phyloP scores from a whole-genome alignment of 2,888 invertebrate genomes.

The Thalpophila matura region DNA sequence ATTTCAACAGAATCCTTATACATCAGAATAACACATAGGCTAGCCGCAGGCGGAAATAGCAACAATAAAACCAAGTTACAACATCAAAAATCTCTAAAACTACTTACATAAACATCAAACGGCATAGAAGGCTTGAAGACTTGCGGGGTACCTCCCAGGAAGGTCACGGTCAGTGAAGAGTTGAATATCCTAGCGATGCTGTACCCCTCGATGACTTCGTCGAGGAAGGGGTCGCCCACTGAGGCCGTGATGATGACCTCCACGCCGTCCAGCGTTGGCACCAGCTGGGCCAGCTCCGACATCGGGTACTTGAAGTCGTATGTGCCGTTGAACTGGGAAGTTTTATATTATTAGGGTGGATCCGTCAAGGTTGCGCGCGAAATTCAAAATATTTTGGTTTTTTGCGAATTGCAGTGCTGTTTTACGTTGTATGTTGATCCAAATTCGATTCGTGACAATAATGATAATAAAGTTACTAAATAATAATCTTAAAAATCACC shows the following conservation, averaged over 20 bases:
- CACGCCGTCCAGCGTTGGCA: conserved; percentile 93
- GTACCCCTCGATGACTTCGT: conserved; percentile 96
- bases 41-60: too few species aligned
- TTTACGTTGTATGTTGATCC: too few species aligned
- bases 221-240: conserved; percentile 96
- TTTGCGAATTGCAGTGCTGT: too few species aligned
- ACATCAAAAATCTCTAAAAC: too few species aligned
- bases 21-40: too few species aligned
- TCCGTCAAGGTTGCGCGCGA: too few species aligned
- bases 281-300: conserved; percentile 93
- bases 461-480: too few species aligned
- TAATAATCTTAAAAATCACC: too few species aligned
- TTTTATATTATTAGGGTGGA: conserved; percentile 41
- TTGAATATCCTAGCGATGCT: conserved; percentile 96
- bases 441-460: too few species aligned
- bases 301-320: conserved; percentile 97
- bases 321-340: conserved; percentile 95
- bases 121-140: conserved; percentile 99
- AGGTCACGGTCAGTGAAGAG: conserved; percentile 95
- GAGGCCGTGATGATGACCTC: conserved; percentile 96
- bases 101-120: conserved; percentile 94
- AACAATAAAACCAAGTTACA: too few species aligned
- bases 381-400: too few species aligned
- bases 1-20: too few species aligned
- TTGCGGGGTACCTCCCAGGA: conserved; percentile 97